Base-by-base conservation (phyloP, 35 echinoderm and acorn worm species). In the Heliocidaris erythrogramma region DNA sequence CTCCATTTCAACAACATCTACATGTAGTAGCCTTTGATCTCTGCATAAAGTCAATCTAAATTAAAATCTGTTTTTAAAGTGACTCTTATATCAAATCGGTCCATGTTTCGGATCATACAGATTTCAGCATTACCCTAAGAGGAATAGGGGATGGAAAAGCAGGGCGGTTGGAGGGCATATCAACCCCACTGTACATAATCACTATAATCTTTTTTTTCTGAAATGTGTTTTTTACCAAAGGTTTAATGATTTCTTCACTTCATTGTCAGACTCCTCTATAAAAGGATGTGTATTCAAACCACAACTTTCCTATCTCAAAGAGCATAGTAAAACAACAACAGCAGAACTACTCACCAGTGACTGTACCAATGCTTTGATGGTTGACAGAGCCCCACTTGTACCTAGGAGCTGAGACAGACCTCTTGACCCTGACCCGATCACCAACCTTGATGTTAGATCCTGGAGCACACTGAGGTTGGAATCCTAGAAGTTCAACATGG, bases 301-400 rank as follows among this genome's bases (percentile, higher is more conserved):
- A 47, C 10, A 49, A 13, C 30, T 53, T 14, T 48, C 48, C 16
- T 13, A 56, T 56, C 52, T 56, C 9, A 56, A 14, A 56, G 52
- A 56, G 10, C 14, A 13, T 29, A 31, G 31, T 13, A 42, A 8
- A 24, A 86, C 78, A 32, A 94, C 30, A 0, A 49, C 31, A 85
- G n/a, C 18, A 53, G n/a, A 21, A 32, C 5, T 4, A 85, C 97
- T 95, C 18, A 97, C 98, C 98, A 60, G 98, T 99, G 16, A 99
- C 97, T 31, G 98, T 99, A 9, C 98, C 98, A 53, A 97, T 96
- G 69, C 98, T 99, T 95, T 99, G 96, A 85, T 99, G 98, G 12
- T 95, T 97, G 48, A 97, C 98, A 10, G 98, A 99, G 1, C 98
- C 98, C 98, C 98, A 99, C 84, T 97, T 97, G 69, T 99, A 99